Base-by-base conservation (phyloP, 1,140 invertebrate genomes). In the Eupeodes corollae region DNA sequence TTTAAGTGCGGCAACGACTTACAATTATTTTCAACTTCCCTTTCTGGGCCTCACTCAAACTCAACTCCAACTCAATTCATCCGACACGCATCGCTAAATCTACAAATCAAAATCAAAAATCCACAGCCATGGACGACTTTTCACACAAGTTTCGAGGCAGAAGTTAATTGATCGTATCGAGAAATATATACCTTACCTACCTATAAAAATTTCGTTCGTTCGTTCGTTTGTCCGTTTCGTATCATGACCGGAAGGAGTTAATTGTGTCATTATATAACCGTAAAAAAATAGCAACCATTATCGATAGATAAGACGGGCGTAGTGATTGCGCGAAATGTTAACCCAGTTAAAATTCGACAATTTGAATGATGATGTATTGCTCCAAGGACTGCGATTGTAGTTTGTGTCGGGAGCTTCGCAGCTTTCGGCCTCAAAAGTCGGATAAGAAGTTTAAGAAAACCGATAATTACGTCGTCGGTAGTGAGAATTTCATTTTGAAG, bases 331-430 rank as follows among this genome's bases (percentile, higher is more conserved):
- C 21, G 21, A 26, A 26, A 26, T 26, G 21, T 26, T 26, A 26
- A 26, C 21, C 21, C 21, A 26, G 21, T 26, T 26, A 26, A 26
- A 26, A 26, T 26, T 26, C 8, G 21, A 26, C 21, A 5, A 26
- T 31, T 47, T 14, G 11, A 37, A 40, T 8, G 3, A 44, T 52
- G 42, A 73, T 73, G 71, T 63, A 61, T 54, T 74, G 72, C 56
- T 61, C 59, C 51, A 65, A 72, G 59, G 67, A 72, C 56, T 74
- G 73, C 59, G 59, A 58, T 31, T 74, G 73, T 52, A 67, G 70
- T 26, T 56, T 74, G 52, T 74, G 73, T 47, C 60, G 71, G 34
- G 70, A 74, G 50, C 50, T 74, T 47, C 67, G 61, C 12, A 58
- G 60, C 41, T 68, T 51, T 50, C 70, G 71, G 42, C 47, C 51